Conservation (phyloP, 2,888 invertebrate genomes). For the Unio pictorum region DNA sequence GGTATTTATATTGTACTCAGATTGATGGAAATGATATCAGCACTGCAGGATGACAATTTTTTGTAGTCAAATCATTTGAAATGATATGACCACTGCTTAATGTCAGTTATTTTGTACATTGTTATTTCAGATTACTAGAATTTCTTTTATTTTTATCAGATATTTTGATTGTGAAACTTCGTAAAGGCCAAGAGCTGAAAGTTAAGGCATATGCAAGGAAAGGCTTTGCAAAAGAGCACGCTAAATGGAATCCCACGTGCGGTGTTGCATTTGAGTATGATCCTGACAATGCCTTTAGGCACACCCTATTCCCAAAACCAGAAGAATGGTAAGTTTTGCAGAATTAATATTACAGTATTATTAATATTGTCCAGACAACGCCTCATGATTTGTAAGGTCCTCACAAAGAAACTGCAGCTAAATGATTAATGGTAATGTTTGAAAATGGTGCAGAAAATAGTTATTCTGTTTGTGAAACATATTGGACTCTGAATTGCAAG, state of each 20-base stretch:
- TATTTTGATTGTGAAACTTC: conserved; percentile 81
- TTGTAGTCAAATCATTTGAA: not conserved
- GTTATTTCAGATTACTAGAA: not conserved
- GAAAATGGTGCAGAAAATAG: too few species aligned
- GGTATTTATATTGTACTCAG: too few species aligned
- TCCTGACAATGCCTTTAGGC: conserved; percentile 96
- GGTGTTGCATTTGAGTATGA: conserved; percentile 99
- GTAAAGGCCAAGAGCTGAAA: conserved; percentile 92
- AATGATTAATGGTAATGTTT: too few species aligned
- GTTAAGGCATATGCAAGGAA: conserved; percentile 97
- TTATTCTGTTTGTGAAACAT: too few species aligned
- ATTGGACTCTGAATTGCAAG: too few species aligned
- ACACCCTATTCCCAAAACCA: conserved; percentile 95
- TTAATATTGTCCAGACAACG: too few species aligned
- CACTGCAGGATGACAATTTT: too few species aligned
- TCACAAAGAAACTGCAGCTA: too few species aligned
- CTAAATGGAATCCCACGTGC: conserved; percentile 99
- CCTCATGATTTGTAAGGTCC: too few species aligned
- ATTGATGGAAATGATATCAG: too few species aligned
- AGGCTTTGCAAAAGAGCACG: conserved; percentile 97
- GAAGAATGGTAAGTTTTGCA: conserved; percentile 85
- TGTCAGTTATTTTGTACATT: not conserved
- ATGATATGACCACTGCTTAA: not conserved
- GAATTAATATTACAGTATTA: too few species aligned
- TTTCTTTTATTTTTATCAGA: conserved; percentile 69